Evolutionary conservation across 53 echinoderm and acorn worm genomes (phyloP), one percentile per base, ranked within the genome.

Genomic region (Patiria pectinifera): DNA sequence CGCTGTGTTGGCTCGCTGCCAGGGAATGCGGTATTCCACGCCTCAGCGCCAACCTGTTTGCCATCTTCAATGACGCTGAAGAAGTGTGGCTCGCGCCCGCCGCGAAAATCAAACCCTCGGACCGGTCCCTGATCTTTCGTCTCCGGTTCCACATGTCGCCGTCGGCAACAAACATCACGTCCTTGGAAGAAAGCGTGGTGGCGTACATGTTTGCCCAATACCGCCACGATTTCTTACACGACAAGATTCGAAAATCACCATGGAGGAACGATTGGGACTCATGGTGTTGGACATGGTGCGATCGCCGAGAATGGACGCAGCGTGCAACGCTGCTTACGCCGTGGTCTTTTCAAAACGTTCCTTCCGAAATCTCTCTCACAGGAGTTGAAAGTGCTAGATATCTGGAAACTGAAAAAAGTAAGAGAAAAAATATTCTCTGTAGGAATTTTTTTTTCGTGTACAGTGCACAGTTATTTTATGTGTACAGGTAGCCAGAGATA

Each of bases 271-370:
- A 0, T 82, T 99, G 0, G 99, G 99, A 2, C 93, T 99, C 23
- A 92, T 96, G 19, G 99, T 99, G 43, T 89, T 99, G 69, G 97
- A 96, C 94, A 95, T 98, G 69, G 95, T 95, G 62, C 93, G 96
- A 24, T 91, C 60, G 86, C 94, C 24, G 97, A 97, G 84, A 86
- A 95, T 14, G 82, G 86, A 21, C 85, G 88, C n/a, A 62, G 35
- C 63, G 72, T 88, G 21, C 12, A 45, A 2, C 66, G 23, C 2
- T 90, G 90, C 19, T 16, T 90, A 72, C 79, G 86, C 48, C 63
- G 85, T 25, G 71, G 66, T 25, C 87, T 72, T 79, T 97, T 96
- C 70, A 89, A 60, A 11, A 93, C 87, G 69, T 95, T 95, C 61
- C 89, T 97, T 11, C 97, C 97, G 3, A 93, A 85, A 35, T 95